These are phyloP conservation scores for Busseola fusca DNA, from an alignment of 2,888 invertebrate species.

Conservation along the genomic window DNA sequence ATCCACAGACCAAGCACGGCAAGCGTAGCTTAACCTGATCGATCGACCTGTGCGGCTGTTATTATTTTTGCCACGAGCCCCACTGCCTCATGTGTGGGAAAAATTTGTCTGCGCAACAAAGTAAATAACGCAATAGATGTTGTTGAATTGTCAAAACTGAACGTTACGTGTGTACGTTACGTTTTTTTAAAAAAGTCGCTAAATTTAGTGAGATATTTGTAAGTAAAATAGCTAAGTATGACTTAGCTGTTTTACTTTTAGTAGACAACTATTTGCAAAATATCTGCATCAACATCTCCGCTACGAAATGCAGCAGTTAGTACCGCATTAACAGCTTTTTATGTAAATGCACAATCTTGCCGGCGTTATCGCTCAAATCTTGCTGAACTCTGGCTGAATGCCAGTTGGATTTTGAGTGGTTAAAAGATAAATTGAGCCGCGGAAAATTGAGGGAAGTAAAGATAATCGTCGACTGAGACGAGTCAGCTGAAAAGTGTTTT, in stretches of 20 bases:
- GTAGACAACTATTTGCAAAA: constrained; percentile 4
- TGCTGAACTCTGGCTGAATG: constrained; percentile 70
- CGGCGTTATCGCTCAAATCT: constrained; percentile 71
- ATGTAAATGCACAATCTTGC: constrained; percentile 70
- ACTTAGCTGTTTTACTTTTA: background rate
- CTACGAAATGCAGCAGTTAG: constrained; percentile 57
- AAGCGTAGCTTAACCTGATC: too few species aligned
- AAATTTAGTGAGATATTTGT: too few species aligned
- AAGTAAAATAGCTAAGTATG: too few species aligned
- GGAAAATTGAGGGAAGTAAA: constrained; percentile 67
- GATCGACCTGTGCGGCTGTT: too few species aligned
- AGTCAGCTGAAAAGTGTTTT: constrained; percentile 61
- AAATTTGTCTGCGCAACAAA: background rate
- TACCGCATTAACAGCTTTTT: constrained; percentile 64
- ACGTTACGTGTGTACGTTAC: background rate
- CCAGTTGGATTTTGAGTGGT: constrained; percentile 71
- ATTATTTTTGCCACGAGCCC: too few species aligned
- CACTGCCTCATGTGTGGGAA: too few species aligned
- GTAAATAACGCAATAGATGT: background rate
- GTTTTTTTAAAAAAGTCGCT: background rate
- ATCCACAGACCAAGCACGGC: too few species aligned
- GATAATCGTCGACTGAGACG: constrained; percentile 54
- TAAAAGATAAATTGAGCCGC: constrained; percentile 68
- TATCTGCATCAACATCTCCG: constrained; percentile 21
- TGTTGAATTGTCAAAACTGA: background rate